Evolutionary conservation across 2,113 vertebrate species (phyloP), one percentile per base, ranked within the genome.

Genomic region (Elgaria multicarinata): DNA sequence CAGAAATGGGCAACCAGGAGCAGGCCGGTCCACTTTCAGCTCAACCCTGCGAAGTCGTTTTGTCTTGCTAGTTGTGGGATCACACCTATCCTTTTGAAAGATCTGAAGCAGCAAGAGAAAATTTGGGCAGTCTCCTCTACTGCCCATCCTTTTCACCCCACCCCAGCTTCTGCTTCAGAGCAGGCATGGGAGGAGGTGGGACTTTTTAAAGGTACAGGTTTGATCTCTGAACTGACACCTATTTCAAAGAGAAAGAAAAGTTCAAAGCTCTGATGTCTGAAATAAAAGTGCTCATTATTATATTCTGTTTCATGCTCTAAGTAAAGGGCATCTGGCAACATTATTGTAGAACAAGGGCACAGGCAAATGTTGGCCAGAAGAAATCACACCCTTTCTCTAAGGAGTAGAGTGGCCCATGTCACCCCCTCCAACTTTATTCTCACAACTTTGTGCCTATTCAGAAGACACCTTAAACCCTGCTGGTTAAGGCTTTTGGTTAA

Each of bases 211-310:
- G 58, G 36, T 44, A 58, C 71, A 62, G 36, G 39, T 86, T 64
- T 87, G 62, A 87, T 87, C 44, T 87, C 86, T 87, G 86, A 77
- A 12, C 31, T 87, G 75, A 87, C 31, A 46, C 28, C 58, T 50
- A 67, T 87, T 77, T 87, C 86, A 78, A 87, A 78, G 22, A 50
- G 76, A 78, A 67, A 46, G 2, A 64, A 46, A 78, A 67, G 31
- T 78, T 79, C 74, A 79, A 78, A 87, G 86, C 58, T 16, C 10
- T 67, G 64, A 77, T 9, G 33, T 77, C 31, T 67, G 58, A 24
- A 87, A 66, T 78, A 67, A 87, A 78, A 77, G 14, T 42, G 50
- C 28, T 62, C 26, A 39, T 76, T 62, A 76, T 76, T 62, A 62
- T 64, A 86, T 76, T 44, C 53, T 22, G 28, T 86, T 86, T 86